Conservation (phyloP, 2,113 vertebrate species). For the Gambusia affinis region DNA sequence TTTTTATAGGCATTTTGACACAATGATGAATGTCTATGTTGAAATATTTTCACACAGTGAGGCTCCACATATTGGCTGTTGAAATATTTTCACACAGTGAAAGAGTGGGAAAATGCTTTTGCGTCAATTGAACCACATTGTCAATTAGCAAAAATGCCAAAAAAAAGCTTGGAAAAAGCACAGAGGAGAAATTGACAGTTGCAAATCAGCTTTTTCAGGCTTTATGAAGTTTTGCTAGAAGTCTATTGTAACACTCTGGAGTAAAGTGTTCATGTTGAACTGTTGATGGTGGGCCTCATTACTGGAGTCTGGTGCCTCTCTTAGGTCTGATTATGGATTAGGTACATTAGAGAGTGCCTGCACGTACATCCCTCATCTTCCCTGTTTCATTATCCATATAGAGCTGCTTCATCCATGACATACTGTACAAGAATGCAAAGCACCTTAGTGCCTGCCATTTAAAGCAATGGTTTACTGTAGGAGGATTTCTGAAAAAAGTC, state of each 20-base stretch:
- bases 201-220: constrained; percentile 46
- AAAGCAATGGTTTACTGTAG: constrained; percentile 9
- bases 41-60: constrained; percentile 9
- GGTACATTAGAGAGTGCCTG: constrained; percentile 62
- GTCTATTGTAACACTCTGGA: constrained; percentile 50
- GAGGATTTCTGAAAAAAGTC: constrained; percentile 21
- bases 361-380: constrained; percentile 50
- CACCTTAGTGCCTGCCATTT: constrained; percentile 11
- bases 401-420: constrained; percentile 46
- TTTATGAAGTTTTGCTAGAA: constrained; percentile 36
- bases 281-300: constrained; percentile 73
- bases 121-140: constrained; percentile 6
- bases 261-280: constrained; percentile 59
- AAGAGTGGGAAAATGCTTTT: constrained; percentile 17
- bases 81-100: too few relatives aligned
- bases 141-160: constrained; percentile 15
- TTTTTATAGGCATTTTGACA: constrained; percentile 17
- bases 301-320: constrained; percentile 65
- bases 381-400: constrained; percentile 59
- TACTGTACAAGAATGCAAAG: constrained; percentile 47
- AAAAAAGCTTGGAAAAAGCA: constrained; percentile 23
- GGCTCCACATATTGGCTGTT: constrained; percentile 1
- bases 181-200: constrained; percentile 34
- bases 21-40: constrained; percentile 11
- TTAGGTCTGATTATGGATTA: constrained; percentile 73